These are phyloP conservation scores for Junonia oenone DNA, from an alignment of 2,888 invertebrate species.

Conservation along the genomic window DNA sequence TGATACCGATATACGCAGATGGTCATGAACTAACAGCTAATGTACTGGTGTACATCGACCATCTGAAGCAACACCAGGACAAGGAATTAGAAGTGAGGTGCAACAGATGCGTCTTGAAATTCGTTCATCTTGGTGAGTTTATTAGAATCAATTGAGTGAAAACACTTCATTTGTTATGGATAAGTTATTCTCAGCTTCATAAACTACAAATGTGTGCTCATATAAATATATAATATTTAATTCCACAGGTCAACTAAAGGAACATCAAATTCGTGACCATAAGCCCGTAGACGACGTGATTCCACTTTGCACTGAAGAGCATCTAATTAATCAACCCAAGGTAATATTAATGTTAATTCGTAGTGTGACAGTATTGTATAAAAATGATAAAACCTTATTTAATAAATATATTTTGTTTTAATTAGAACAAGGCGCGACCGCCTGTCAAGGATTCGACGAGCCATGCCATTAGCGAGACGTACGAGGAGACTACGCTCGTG, in stretches of 20 bases:
- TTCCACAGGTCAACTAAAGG: constrained; percentile 74
- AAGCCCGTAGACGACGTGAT: constrained; percentile 55
- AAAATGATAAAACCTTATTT: too few relatives aligned
- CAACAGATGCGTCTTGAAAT: constrained; percentile 85
- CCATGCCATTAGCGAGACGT: constrained; percentile 63
- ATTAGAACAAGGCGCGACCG: constrained; percentile 68
- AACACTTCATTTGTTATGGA: too few relatives aligned
- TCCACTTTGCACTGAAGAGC: constrained; percentile 66
- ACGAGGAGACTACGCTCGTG: constrained; percentile 59
- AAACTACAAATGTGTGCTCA: too few relatives aligned
- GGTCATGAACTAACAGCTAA: constrained; percentile 81
- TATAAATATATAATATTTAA: not conserved
- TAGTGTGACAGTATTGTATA: too few relatives aligned
- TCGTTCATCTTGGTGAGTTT: constrained; percentile 83
- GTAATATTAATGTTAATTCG: too few relatives aligned
- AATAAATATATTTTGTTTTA: not conserved
- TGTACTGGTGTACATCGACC: constrained; percentile 83
- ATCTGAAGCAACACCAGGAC: constrained; percentile 84
- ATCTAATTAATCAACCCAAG: constrained; percentile 66
- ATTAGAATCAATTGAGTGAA: too few relatives aligned
- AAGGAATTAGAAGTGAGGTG: constrained; percentile 83
- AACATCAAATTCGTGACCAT: constrained; percentile 78
- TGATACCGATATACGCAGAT: constrained; percentile 63
- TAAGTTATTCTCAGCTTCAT: too few relatives aligned
- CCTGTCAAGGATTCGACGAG: constrained; percentile 69